Evolutionary conservation across 2,888 invertebrate genomes (phyloP).

Genomic region (Reticulitermes lucifugus): DNA sequence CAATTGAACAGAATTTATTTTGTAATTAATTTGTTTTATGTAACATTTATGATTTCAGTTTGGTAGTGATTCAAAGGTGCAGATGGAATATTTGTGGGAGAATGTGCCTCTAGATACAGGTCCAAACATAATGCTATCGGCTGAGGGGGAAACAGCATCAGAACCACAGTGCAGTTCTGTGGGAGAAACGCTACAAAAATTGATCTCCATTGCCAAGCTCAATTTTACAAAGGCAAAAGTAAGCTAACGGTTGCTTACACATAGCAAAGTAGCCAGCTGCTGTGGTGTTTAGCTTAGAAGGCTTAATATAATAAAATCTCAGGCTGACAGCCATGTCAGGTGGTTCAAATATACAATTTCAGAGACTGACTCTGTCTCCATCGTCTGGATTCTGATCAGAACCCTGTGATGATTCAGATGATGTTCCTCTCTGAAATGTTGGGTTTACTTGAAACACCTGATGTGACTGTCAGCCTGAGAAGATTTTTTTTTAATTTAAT

Average conservation of each 20-base stretch:
- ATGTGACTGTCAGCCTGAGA: too few relatives aligned
- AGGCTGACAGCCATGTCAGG: too few relatives aligned
- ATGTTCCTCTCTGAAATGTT: too few relatives aligned
- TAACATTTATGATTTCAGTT: constrained; percentile 66
- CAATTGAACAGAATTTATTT: too few relatives aligned
- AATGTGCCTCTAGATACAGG: constrained; percentile 58
- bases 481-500: too few relatives aligned
- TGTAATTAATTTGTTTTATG: too few relatives aligned
- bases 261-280: neutral
- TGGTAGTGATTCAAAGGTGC: constrained; percentile 79
- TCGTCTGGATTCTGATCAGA: too few relatives aligned
- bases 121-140: neutral
- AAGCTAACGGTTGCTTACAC: constrained; percentile 53
- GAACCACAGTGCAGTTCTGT: constrained; percentile 54
- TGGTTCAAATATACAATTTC: too few relatives aligned
- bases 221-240: constrained; percentile 62
- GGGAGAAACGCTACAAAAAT: constrained; percentile 65
- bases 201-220: constrained; percentile 69
- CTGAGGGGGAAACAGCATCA: constrained; percentile 46
- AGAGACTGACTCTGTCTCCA: too few relatives aligned
- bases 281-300: neutral
- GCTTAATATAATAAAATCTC: neutral
- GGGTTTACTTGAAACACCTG: too few relatives aligned
- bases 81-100: constrained; percentile 85
- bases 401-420: too few relatives aligned